These are phyloP conservation scores for Spermophilus dauricus DNA, from an alignment of 2,113 vertebrate genomes.

Conservation along the genomic window DNA sequence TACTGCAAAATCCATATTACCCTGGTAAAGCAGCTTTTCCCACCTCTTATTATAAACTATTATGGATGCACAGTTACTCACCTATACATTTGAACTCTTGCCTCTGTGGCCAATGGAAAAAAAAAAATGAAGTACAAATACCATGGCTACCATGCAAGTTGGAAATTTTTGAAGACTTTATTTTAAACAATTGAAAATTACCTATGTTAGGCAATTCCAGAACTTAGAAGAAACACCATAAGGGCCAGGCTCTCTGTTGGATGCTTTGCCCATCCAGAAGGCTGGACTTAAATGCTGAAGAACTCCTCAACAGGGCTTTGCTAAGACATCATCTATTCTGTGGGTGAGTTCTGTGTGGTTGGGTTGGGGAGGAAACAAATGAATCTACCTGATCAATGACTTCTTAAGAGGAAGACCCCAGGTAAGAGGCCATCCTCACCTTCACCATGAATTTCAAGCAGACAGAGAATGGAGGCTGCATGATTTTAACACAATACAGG, in stretches of 20 bases:
- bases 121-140: conserved; percentile 3
- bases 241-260: background rate
- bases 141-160: background rate
- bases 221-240: background rate
- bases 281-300: background rate
- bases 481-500: background rate
- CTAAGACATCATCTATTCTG: background rate
- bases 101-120: background rate
- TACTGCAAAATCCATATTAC: background rate
- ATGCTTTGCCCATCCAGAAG: background rate
- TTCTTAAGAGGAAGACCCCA: background rate
- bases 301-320: background rate
- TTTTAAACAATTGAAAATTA: conserved; percentile 46
- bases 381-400: background rate
- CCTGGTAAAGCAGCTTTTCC: background rate
- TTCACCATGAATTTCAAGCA: background rate
- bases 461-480: background rate
- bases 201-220: background rate
- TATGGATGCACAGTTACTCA: background rate
- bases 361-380: background rate
- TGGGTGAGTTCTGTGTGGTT: background rate
- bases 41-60: background rate
- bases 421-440: background rate
- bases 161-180: conserved; percentile 22
- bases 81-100: background rate